A percentile compares a stretch with the other conserved stretches of the same genome.
Conservation (phyloP, 2,113 vertebrate species). For the Chloropsis cyanopogon region DNA sequence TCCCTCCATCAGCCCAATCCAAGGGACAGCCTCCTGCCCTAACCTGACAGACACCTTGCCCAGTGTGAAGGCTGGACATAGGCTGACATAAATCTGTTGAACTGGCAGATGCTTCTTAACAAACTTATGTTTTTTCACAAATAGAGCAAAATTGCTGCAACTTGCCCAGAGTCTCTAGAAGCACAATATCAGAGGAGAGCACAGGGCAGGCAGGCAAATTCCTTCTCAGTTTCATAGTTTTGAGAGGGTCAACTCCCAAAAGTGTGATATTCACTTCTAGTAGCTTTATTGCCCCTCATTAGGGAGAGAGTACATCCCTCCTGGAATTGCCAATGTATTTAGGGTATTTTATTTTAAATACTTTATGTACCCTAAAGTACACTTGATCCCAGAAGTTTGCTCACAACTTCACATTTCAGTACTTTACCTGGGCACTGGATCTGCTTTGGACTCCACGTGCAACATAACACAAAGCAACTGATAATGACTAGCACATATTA, state of each 20-base stretch:
- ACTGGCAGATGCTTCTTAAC: not conserved
- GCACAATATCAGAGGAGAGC: not conserved
- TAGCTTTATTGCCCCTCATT: not conserved
- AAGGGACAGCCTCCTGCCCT: not conserved
- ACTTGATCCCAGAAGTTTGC: not conserved
- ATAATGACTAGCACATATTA: not conserved
- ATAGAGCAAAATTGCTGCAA: not conserved
- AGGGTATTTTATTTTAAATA: not conserved
- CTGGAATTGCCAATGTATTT: not conserved
- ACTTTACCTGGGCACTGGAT: not conserved
- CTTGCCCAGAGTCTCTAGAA: not conserved
- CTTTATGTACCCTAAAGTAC: not conserved
- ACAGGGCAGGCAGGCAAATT: not conserved
- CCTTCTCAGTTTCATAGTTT: not conserved
- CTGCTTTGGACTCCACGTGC: not conserved
- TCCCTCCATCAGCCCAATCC: not conserved
- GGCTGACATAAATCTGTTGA: not conserved
- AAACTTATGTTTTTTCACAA: not conserved
- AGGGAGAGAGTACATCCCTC: not conserved
- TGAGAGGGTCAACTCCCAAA: not conserved
- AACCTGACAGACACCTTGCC: not conserved
- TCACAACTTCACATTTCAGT: not conserved
- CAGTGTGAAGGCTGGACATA: not conserved
- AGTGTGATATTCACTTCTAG: not conserved
- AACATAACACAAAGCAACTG: not conserved